These are phyloP conservation scores for Caiman crocodilus DNA, from an alignment of 2,797 vertebrate species.

Conservation along the genomic window DNA sequence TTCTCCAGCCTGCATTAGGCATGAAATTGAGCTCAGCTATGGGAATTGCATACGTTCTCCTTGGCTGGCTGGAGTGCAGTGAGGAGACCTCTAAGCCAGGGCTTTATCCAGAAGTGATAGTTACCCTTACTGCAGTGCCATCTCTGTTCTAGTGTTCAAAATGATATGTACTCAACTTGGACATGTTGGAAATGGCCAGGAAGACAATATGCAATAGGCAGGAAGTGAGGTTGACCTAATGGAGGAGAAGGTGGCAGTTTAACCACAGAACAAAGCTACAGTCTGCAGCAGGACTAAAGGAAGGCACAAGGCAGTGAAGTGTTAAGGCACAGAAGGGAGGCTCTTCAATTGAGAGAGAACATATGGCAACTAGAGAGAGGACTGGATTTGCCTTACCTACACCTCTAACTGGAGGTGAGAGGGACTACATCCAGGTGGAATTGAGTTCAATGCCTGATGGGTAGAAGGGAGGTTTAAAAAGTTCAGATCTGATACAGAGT, in stretches of 20 bases:
- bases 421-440: constrained; percentile 30
- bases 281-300: background rate
- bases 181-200: background rate
- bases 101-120: background rate
- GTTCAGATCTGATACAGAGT: constrained; percentile 25
- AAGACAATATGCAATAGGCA: background rate
- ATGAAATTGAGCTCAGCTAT: background rate
- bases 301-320: background rate
- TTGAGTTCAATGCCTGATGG: background rate
- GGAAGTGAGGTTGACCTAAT: fast-evolving
- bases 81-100: background rate
- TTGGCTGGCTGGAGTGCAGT: background rate
- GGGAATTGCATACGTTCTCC: background rate
- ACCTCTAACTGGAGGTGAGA: background rate
- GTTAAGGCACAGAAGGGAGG: constrained; percentile 51
- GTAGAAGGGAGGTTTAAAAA: constrained; percentile 42
- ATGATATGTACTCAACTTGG: background rate
- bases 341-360: constrained; percentile 21
- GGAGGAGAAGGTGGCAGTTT: background rate
- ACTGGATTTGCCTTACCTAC: background rate
- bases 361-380: background rate
- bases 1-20: background rate
- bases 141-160: constrained; percentile 48
- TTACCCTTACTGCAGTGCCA: background rate
- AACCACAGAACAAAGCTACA: background rate